phyloP scores from a whole-genome alignment of 2,797 vertebrate species.

The Myripristis murdjan region DNA sequence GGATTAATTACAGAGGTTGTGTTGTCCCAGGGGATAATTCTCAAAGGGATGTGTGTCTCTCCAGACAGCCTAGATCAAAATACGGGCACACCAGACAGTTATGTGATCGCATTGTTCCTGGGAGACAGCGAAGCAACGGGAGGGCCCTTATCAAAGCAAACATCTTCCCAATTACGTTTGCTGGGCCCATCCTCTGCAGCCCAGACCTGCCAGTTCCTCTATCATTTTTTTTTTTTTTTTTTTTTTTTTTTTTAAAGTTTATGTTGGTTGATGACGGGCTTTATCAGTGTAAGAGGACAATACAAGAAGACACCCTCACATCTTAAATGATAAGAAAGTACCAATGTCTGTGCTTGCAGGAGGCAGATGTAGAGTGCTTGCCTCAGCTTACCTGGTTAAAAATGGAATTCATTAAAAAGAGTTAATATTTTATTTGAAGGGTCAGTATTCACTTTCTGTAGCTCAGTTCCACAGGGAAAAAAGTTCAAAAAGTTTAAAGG shows the following conservation, averaged over 20 bases:
- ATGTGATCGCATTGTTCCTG: constrained; percentile 87
- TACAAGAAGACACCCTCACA: too few relatives aligned
- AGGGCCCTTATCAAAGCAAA: constrained; percentile 87
- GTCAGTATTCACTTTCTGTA: too few relatives aligned
- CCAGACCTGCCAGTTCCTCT: constrained; percentile 64
- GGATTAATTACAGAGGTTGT: constrained; percentile 88
- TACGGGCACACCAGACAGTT: constrained; percentile 85
- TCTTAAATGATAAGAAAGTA: constrained; percentile 82
- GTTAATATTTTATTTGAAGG: too few relatives aligned
- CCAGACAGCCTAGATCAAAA: constrained; percentile 81
- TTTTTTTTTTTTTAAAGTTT: neutral
- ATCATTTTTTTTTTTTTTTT: too few relatives aligned
- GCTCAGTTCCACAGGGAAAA: too few relatives aligned
- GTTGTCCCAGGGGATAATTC: constrained; percentile 75
- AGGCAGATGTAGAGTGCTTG: neutral
- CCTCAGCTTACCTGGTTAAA: neutral
- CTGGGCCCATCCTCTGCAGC: constrained; percentile 68
- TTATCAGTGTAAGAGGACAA: constrained; percentile 80
- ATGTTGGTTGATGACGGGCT: constrained; percentile 77
- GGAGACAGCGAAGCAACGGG: constrained; percentile 90
- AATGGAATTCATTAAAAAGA: neutral
- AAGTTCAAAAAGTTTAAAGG: too few relatives aligned
- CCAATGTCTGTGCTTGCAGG: neutral
- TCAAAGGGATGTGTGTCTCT: constrained; percentile 80
- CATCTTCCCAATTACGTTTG: constrained; percentile 86